Conservation (phyloP, 2,113 vertebrate species). For the Hypomesus transpacificus region DNA sequence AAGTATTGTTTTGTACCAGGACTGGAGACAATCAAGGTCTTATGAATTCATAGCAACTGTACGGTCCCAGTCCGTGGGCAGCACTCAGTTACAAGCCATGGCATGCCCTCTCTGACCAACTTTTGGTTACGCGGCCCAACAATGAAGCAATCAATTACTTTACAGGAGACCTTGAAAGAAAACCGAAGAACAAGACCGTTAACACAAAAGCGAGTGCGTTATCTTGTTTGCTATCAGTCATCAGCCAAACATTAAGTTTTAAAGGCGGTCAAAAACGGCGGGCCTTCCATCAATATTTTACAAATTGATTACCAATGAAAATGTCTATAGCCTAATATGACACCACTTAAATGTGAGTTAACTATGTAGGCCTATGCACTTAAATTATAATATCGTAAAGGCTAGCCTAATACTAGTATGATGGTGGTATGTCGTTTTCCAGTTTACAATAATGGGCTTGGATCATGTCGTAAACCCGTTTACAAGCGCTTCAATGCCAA, state of each 20-base stretch:
- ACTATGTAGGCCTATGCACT: too few species aligned
- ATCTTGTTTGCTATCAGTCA: not conserved
- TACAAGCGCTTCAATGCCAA: too few species aligned
- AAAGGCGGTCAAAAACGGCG: too few species aligned
- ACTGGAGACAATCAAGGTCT: not conserved
- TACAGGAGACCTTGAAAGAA: not conserved
- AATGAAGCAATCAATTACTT: not conserved
- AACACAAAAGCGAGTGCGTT: not conserved
- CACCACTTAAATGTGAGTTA: too few species aligned
- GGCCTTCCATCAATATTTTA: too few species aligned
- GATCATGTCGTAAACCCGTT: too few species aligned
- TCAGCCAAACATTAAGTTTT: conserved; percentile 23
- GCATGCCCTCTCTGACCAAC: not conserved
- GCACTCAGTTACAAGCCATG: not conserved
- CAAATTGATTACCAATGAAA: too few species aligned
- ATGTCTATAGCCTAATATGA: too few species aligned
- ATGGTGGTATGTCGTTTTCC: too few species aligned
- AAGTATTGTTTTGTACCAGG: not conserved
- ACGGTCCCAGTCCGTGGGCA: not conserved
- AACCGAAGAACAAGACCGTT: not conserved
- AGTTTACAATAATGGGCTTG: too few species aligned
- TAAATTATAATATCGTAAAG: too few species aligned
- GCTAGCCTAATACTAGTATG: too few species aligned
- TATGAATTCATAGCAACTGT: not conserved
- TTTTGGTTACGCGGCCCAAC: not conserved